Evolutionary conservation across 2,888 invertebrate genomes (phyloP), one percentile per base, ranked within the genome.

Genomic region (Phalangium opilio): DNA sequence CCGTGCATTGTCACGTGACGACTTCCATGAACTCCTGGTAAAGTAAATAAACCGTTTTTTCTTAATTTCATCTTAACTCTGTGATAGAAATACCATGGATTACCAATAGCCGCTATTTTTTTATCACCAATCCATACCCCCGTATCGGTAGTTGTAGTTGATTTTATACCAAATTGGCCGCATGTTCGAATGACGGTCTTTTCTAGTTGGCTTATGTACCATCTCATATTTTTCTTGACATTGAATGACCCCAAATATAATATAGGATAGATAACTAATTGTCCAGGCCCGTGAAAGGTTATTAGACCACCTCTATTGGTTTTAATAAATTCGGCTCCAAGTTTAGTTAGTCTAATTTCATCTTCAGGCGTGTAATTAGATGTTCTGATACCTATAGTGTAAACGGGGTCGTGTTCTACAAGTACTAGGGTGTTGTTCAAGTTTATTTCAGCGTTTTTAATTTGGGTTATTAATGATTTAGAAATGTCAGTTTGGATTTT

Each of bases 201-300:
- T 64, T 90, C 90, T 53, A 91, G 70, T 32, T 74, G 74, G 51
- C 71, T 68, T 2, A 90, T 80, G 67, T 86, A 89, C 78, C 83
- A 83, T 57, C 79, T 76, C 50, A 91, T 76, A 61, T 82, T 83
- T 0, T 77, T 76, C 14, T 61, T 49, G 4, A 12, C 8, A 10
- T 45, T 34, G 44, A 83, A 85, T 56, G 79, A 71, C 57, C 81
- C 81, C 50, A 98, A 70, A 68, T 96, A 80, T 21, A 98, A 68
- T 43, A 99, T 75, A 1, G 98, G 98, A 69, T 99, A 99, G 0
- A 79, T 87, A 2, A 96, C 86, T 19, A 99, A 70, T 64, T 99
- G 98, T 0, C 98, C 98, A 0, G 91, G 95, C 0, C 98, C 98
- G 63, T 99, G 98, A 67, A 91, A 98, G 2, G 98, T 99, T 43